Conservation (phyloP, 2,888 invertebrate genomes). For the Drosophila conformis region DNA sequence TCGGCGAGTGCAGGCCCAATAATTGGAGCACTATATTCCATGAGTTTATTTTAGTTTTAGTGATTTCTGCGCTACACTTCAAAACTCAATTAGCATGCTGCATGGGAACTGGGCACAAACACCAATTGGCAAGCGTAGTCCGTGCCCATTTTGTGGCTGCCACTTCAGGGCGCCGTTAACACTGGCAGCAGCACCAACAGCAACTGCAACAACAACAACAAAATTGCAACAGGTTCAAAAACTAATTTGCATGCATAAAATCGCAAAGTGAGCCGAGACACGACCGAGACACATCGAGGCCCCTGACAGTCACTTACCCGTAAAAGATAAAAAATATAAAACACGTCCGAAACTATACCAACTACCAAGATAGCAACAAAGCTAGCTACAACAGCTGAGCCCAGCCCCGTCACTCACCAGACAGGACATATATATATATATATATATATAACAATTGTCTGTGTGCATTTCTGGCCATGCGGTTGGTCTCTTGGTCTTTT, state of each 20-base stretch:
- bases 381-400: constrained; percentile 44
- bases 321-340: constrained; percentile 9
- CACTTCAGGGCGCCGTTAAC: constrained; percentile 52
- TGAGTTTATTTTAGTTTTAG: constrained; percentile 52
- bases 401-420: constrained; percentile 29
- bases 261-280: constrained; percentile 66
- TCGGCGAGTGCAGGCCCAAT: constrained; percentile 35
- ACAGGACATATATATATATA: neutral
- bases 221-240: constrained; percentile 78
- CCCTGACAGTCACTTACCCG: constrained; percentile 51
- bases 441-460: constrained; percentile 53
- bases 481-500: constrained; percentile 47
- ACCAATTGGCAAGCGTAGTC: constrained; percentile 21
- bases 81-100: constrained; percentile 66
- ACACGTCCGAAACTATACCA: constrained; percentile 53
- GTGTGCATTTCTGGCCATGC: constrained; percentile 54
- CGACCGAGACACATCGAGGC: constrained; percentile 67
- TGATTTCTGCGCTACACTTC: constrained; percentile 50
- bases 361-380: constrained; percentile 36
- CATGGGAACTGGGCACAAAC: constrained; percentile 44
- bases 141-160: constrained; percentile 28
- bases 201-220: constrained; percentile 42
- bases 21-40: constrained; percentile 77
- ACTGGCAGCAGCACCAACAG: constrained; percentile 32
- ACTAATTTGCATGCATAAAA: constrained; percentile 80